Evolutionary conservation across 1,140 invertebrate genomes (phyloP).

Genomic region (Caerostris darwini): DNA sequence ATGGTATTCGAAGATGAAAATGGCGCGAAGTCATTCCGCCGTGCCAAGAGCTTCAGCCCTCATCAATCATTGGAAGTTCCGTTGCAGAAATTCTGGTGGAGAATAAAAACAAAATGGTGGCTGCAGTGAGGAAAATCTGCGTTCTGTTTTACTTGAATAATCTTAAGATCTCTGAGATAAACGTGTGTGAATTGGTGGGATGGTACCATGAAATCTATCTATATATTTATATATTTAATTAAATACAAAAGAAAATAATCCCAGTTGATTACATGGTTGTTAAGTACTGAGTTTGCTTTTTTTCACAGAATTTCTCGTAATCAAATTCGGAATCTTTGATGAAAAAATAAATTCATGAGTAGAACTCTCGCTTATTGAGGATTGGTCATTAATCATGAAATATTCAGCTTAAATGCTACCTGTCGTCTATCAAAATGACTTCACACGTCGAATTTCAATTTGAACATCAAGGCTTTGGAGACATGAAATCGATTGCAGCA

Average conservation of each 20-base stretch:
- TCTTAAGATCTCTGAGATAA: not conserved
- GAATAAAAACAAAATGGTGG: not conserved
- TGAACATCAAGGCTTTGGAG: too few species aligned
- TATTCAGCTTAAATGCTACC: not conserved
- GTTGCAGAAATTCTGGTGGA: not conserved
- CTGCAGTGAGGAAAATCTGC: not conserved
- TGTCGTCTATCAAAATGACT: slow-evolving; percentile 17
- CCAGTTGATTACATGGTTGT: not conserved
- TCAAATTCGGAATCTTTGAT: not conserved
- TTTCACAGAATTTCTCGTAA: not conserved
- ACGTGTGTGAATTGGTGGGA: not conserved
- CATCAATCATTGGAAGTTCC: not conserved
- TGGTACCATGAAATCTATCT: not conserved
- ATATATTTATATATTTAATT: slow-evolving; percentile 6
- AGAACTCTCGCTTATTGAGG: slow-evolving; percentile 1
- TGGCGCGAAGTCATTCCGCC: not conserved
- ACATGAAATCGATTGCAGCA: too few species aligned
- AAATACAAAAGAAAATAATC: not conserved
- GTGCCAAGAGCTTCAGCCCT: not conserved
- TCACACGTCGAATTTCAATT: slow-evolving; percentile 47
- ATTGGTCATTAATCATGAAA: slow-evolving; percentile 25
- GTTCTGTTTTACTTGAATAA: not conserved
- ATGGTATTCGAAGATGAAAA: slow-evolving; percentile 9
- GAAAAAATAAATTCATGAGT: not conserved
- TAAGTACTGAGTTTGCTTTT: not conserved